Evolutionary conservation across 2,888 invertebrate genomes (phyloP).

Genomic region (Eristalis intricaria): DNA sequence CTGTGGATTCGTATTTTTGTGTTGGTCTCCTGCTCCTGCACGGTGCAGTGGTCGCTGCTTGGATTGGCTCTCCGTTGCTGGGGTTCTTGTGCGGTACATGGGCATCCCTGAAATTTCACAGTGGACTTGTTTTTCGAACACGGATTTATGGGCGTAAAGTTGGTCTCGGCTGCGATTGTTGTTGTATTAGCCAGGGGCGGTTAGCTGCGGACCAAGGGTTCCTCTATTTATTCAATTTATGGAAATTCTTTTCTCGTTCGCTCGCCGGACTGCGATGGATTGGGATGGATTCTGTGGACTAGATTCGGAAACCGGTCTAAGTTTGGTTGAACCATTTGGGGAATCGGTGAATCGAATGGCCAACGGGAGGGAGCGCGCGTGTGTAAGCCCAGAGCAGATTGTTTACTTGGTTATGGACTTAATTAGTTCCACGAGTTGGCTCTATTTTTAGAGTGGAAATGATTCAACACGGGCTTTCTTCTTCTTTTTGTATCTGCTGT

Average conservation of each 20-base stretch:
- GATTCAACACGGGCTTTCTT: no score
- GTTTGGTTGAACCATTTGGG: not conserved
- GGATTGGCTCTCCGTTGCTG: no score
- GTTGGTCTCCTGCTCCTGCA: not conserved
- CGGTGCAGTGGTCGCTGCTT: constrained; percentile 17
- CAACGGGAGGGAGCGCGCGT: not conserved
- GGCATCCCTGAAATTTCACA: not conserved
- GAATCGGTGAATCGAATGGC: not conserved
- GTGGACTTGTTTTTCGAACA: constrained; percentile 31
- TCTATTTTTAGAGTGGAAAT: not conserved
- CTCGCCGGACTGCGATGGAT: not conserved
- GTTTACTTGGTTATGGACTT: not conserved
- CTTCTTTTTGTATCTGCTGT: no score
- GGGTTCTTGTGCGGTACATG: constrained; percentile 35
- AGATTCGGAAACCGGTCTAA: not conserved
- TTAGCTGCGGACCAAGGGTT: not conserved
- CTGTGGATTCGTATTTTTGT: constrained; percentile 29
- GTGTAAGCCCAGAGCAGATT: not conserved
- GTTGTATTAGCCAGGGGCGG: constrained; percentile 3
- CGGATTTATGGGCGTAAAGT: constrained; percentile 37
- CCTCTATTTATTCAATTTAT: constrained; percentile 9
- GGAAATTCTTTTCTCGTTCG: constrained; percentile 1
- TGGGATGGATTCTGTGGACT: not conserved
- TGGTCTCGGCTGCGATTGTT: not conserved
- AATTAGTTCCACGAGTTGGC: not conserved